These are phyloP conservation scores for Hermodice carunculata DNA, from an alignment of 2,888 invertebrate species.

Conservation along the genomic window DNA sequence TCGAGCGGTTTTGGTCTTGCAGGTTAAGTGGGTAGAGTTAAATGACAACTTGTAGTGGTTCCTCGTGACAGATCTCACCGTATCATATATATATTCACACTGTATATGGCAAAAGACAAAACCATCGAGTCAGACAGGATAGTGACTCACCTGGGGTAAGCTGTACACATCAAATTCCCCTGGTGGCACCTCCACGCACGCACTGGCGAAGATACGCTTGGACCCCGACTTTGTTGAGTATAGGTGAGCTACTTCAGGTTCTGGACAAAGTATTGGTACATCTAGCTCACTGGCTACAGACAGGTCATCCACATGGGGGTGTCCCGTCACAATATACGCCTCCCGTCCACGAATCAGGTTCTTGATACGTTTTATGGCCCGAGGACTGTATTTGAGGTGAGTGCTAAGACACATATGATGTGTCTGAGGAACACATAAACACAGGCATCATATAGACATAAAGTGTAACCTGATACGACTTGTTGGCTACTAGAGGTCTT, in stretches of 20 bases:
- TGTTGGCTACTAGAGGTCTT: no score
- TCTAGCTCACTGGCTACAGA: constrained; percentile 63
- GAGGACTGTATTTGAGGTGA: constrained; percentile 67
- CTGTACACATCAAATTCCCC: constrained; percentile 69
- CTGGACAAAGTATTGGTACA: constrained; percentile 64
- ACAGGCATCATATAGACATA: not conserved
- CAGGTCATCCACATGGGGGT: constrained; percentile 67
- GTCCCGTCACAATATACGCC: constrained; percentile 66
- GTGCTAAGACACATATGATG: constrained; percentile 68
- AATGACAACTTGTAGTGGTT: no score
- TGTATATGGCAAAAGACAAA: no score
- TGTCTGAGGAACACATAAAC: constrained; percentile 51
- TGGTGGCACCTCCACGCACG: constrained; percentile 64
- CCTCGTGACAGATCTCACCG: no score
- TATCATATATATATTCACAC: no score
- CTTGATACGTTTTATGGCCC: constrained; percentile 62
- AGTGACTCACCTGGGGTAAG: constrained; percentile 65
- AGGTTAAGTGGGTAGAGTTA: no score
- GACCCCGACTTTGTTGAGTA: constrained; percentile 69
- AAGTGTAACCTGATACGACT: not conserved
- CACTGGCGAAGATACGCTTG: constrained; percentile 67
- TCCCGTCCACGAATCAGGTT: constrained; percentile 65
- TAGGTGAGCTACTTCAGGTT: constrained; percentile 66
- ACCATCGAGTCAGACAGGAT: no score
- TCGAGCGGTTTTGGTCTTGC: no score